Evolutionary conservation across 2,888 invertebrate genomes (phyloP).

Genomic region (Chamaedrilus cognettii): DNA sequence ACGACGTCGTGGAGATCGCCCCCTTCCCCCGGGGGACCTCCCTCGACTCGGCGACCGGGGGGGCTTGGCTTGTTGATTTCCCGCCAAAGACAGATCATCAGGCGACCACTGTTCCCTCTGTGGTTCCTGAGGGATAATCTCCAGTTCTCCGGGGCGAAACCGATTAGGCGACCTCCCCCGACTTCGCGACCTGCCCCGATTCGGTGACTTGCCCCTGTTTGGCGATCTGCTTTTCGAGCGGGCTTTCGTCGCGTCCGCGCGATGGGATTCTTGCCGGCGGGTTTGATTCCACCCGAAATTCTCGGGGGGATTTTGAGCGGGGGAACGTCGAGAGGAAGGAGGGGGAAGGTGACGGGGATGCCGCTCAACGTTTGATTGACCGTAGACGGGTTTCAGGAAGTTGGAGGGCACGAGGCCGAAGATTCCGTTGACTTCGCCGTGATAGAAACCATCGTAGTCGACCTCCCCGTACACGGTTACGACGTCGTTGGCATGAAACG

Average conservation of each 20-base stretch:
- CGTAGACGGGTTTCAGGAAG: slow-evolving; percentile 59
- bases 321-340: background rate
- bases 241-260: too few relatives aligned
- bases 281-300: too few relatives aligned
- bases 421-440: slow-evolving; percentile 95
- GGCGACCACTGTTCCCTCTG: too few relatives aligned
- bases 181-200: background rate
- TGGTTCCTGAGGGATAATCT: too few relatives aligned
- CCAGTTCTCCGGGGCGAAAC: background rate
- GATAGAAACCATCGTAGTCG: slow-evolving; percentile 99
- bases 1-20: too few relatives aligned
- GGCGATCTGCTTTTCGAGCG: background rate
- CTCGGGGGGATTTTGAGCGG: too few relatives aligned
- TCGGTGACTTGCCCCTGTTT: background rate
- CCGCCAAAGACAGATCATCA: background rate
- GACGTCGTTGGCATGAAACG: slow-evolving; percentile 94
- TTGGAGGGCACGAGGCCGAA: slow-evolving; percentile 97
- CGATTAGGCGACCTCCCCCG: background rate
- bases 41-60: slow-evolving; percentile 1
- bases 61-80: background rate
- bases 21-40: background rate
- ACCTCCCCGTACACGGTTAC: slow-evolving; percentile 97
- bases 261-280: too few relatives aligned
- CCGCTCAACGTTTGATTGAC: background rate
- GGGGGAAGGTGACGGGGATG: background rate